Percentiles rank a stretch among this genome's conserved stretches.
These are phyloP conservation scores for Aphelenchoides besseyi DNA, from an alignment of 1,140 invertebrate species.

Conservation along the genomic window DNA sequence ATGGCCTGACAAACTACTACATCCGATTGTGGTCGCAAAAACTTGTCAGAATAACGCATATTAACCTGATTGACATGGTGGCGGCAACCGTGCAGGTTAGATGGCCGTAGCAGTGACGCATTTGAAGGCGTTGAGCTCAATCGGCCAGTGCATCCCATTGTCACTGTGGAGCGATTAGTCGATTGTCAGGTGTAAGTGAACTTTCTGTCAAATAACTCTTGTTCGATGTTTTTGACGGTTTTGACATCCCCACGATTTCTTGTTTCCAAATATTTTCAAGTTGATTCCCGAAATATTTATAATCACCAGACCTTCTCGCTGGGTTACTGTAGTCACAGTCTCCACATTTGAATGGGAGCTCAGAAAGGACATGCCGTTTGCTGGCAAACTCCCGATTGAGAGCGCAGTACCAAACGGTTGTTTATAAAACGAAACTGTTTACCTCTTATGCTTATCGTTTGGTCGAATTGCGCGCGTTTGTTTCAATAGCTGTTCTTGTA, in stretches of 20 bases:
- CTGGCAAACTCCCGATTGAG: too few relatives aligned
- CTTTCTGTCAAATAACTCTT: not conserved
- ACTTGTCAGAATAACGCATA: not conserved
- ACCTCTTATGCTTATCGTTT: not conserved
- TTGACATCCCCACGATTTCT: not conserved
- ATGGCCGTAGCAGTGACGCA: not conserved
- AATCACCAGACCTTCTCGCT: not conserved
- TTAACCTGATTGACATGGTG: constrained; percentile 17
- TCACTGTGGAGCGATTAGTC: constrained; percentile 1
- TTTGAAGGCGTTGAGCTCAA: too few relatives aligned
- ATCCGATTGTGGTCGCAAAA: constrained; percentile 10
- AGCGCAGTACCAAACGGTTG: not conserved
- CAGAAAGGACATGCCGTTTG: too few relatives aligned
- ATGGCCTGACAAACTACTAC: not conserved
- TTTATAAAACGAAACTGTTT: not conserved
- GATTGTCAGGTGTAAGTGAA: not conserved
- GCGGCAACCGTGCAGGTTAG: not conserved
- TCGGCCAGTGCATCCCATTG: not conserved
- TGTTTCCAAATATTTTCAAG: not conserved
- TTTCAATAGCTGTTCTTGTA: not conserved
- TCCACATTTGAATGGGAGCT: too few relatives aligned
- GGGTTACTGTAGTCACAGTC: not conserved
- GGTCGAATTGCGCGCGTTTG: not conserved
- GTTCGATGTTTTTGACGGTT: not conserved
- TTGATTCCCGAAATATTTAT: not conserved